A percentile compares a stretch with the other conserved stretches of the same genome.
These are phyloP conservation scores for Nomada fucata DNA, from an alignment of 2,888 invertebrate species.

Conservation along the genomic window DNA sequence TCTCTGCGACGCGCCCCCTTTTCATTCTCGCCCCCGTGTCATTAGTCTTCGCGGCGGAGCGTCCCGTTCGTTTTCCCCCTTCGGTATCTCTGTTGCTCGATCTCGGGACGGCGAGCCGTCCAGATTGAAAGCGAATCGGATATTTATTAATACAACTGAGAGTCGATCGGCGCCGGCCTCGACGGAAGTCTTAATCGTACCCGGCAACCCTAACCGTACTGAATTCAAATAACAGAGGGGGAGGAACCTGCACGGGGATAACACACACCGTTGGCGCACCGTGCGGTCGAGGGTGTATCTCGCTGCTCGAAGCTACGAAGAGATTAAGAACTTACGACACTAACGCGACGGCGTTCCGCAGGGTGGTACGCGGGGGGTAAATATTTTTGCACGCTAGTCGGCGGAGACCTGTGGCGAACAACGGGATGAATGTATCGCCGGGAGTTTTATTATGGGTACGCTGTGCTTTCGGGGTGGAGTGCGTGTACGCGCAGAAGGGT, in stretches of 20 bases:
- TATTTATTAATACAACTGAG: slow-evolving; percentile 66
- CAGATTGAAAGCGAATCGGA: slow-evolving; percentile 68
- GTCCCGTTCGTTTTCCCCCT: slow-evolving; percentile 10
- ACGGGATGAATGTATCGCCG: slow-evolving; percentile 22
- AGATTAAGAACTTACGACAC: slow-evolving; percentile 57
- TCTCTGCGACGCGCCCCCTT: neutral
- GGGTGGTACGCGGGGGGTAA: slow-evolving; percentile 9
- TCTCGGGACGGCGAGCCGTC: neutral
- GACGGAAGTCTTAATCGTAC: slow-evolving; percentile 63
- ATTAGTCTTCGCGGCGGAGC: slow-evolving; percentile 42
- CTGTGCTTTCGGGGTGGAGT: too few relatives aligned
- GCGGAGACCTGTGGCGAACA: slow-evolving; percentile 19
- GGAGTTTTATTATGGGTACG: too few relatives aligned
- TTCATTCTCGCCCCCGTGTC: slow-evolving; percentile 34
- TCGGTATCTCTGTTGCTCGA: neutral
- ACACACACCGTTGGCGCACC: slow-evolving; percentile 2
- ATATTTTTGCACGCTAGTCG: slow-evolving; percentile 30
- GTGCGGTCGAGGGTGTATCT: slow-evolving; percentile 28
- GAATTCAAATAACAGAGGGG: slow-evolving; percentile 19
- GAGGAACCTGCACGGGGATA: neutral
- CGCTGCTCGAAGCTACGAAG: slow-evolving; percentile 37
- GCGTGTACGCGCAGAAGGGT: too few relatives aligned
- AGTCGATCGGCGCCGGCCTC: slow-evolving; percentile 29
- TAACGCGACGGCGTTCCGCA: slow-evolving; percentile 1
- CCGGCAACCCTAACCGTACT: slow-evolving; percentile 14